Percentiles rank a stretch among this genome's conserved stretches.
Evolutionary conservation across 2,888 invertebrate genomes (phyloP).

Genomic region (Taphrorychus bicolor): DNA sequence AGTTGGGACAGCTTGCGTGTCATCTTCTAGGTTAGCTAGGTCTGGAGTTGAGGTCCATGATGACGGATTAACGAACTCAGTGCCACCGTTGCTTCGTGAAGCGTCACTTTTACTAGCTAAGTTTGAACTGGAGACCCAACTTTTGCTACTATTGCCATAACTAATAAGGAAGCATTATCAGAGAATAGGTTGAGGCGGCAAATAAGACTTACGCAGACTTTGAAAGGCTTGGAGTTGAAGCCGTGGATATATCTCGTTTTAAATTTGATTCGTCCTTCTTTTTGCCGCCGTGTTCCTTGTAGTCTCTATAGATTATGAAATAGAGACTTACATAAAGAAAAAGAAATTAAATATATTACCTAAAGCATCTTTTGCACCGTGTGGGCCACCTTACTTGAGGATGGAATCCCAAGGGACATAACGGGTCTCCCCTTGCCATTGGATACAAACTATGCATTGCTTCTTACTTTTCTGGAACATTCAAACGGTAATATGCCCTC

Average conservation of each 20-base stretch:
- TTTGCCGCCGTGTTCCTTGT: conserved; percentile 86
- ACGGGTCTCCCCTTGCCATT: conserved; percentile 83
- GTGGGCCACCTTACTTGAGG: conserved; percentile 95
- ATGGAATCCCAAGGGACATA: conserved; percentile 92
- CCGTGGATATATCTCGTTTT: conserved; percentile 66
- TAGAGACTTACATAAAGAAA: no score
- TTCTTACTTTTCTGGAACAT: conserved; percentile 11
- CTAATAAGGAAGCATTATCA: no score
- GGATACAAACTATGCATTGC: conserved; percentile 78
- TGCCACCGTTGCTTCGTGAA: conserved; percentile 45
- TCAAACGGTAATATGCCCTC: neutral
- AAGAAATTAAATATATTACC: conserved; percentile 57
- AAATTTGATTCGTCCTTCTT: conserved; percentile 68
- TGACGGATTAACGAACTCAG: conserved; percentile 56
- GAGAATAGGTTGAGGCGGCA: neutral
- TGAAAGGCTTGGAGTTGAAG: conserved; percentile 81
- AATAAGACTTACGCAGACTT: neutral
- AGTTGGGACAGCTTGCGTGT: conserved; percentile 69
- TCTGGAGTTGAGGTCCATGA: conserved; percentile 88
- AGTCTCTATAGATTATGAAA: conserved; percentile 80
- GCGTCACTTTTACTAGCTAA: conserved; percentile 57
- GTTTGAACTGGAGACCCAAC: conserved; percentile 82
- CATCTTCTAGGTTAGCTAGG: conserved; percentile 69
- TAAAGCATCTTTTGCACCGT: conserved; percentile 90
- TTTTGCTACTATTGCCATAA: conserved; percentile 56